Base-by-base conservation (phyloP, 2,113 vertebrate species). In the Thamnaconus septentrionalis region DNA sequence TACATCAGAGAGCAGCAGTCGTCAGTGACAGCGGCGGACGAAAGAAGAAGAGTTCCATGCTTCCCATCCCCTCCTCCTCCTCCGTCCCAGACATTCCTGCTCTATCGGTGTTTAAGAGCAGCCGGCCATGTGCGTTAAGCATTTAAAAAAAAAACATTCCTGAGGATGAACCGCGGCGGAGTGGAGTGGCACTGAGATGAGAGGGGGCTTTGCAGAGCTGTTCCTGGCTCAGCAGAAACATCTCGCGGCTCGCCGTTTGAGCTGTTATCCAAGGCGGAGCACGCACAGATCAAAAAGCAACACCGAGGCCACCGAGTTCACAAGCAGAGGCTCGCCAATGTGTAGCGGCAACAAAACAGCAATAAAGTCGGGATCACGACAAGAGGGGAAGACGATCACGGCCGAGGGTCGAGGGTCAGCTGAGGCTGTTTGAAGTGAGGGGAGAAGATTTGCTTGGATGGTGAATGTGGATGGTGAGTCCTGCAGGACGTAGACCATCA, bases 81-180 rank as follows among this genome's bases (percentile, higher is more conserved):
- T 3, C 56, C 68, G 54, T 40, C 50, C 67, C 70, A 45, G 68
- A 84, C 69, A 49, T 75, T 75, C 67, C 77, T 54, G 66, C 59
- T 5, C 61, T 46, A 51, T 44, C 43, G 41, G 10, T 56, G 49
- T 78, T 74, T 66, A 66, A 59, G 71, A 44, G 65, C n/a, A 3
- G 59, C 45, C 18, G 18, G 18, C 18, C 18, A 31, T 31, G 18
- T 31, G 18, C 18, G 18, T 31, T 31, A 31, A 31, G 2, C 18
- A 31, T 31, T 31, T 31, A 31, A 31, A 31, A 31, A 31, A 45
- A 12, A 44, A 53, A 61, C 12, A 47, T 41, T 48, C 48, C 56
- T 11, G 1, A 18, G 43, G n/a, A 59, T 43, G 41, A 55, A 45
- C n/a, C 12, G 42, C 7, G 3, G 48, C 53, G 59, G 59, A 12